Evolutionary conservation across 2,888 invertebrate genomes (phyloP), one percentile per base, ranked within the genome.

Genomic region (Leucoma salicis): DNA sequence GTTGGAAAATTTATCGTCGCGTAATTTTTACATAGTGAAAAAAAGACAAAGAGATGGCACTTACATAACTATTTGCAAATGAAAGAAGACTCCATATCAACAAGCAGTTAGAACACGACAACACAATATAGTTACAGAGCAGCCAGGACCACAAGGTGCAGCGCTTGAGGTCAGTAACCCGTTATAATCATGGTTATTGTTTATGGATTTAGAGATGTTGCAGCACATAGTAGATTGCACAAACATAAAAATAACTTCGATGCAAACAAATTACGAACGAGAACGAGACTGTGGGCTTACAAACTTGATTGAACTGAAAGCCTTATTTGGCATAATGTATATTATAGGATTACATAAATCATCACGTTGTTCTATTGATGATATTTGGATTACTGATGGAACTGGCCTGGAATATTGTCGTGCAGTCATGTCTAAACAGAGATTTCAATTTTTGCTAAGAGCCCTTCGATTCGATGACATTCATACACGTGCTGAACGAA

Each of bases 201-300:
- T 27, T 27, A 11, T 27, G 7, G n/a, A 6, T 3, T 4, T n/a
- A 11, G 3, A n/a, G 4, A 27, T 27, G 27, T 2, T 27, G 11
- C n/a, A 27, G 4, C 4, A 27, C n/a, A 27, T 27, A 2, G 27
- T 27, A n/a, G n/a, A n/a, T 1, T 27, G 3, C 27, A 27, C 27
- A 4, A 27, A 27, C n/a, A 4, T 27, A 11, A 4, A 27, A 1
- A 27, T 27, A 27, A 6, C 10, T 27, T 21, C 24, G 10, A 21
- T 15, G 14, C 31, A 11, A 16, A 24, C 24, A 39, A 27, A 24
- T 43, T 28, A 8, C 28, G 33, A 24, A 38, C 33, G 42, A 34
- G 25, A 18, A 29, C 37, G 42, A 38, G 42, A 35, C 18, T 21
- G 21, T 11, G 35, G 37, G 29, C 39, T 38, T 25, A 39, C 38